Evolutionary conservation across 2,797 vertebrate genomes (phyloP), one percentile per base, ranked within the genome.

Genomic region (Synanceia verrucosa): DNA sequence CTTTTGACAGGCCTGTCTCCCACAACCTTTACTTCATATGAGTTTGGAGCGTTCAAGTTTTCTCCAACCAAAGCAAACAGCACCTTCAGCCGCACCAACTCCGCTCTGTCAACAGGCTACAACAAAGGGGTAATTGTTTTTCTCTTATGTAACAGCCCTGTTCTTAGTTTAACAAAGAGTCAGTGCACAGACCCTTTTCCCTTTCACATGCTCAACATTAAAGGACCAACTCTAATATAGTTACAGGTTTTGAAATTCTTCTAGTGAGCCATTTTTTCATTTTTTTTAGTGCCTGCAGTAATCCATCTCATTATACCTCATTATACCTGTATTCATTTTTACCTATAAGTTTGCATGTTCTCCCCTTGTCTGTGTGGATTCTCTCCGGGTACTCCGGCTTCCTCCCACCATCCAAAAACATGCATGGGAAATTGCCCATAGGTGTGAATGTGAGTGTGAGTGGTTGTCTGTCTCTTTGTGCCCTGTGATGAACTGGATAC

Each of bases 21-120:
- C 0, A 53, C 23, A 5, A 1, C 6, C 24, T 26, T 16, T 7
- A 4, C 48, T 2, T 10, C 4, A 24, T 21, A 28, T n/a, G 90
- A 93, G 23, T 89, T 86, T 60, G 76, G 71, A 52, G 9, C 61
- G 0, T 94, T 92, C 89, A 91, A 76, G 86, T 93, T 90, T 67
- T 39, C 80, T 34, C 88, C 92, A 7, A 3, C 67, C 55, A 93
- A 84, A 46, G 4, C 69, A 6, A 92, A 87, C 23, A 79, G 70
- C 56, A 66, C 18, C 13, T 83, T 74, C 63, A 43, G 9, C 36
- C 81, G 41, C 57, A 39, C 19, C 79, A 65, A 0, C 37, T 83
- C 88, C 55, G 47, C 5, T 6, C 2, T 4, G 47, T 43, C 66
- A 16, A 0, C 70, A 3, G 18, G 39, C 70, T 48, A 14, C 73